Conservation (phyloP, 2,888 invertebrate genomes). For the Nymphalis polychloros region DNA sequence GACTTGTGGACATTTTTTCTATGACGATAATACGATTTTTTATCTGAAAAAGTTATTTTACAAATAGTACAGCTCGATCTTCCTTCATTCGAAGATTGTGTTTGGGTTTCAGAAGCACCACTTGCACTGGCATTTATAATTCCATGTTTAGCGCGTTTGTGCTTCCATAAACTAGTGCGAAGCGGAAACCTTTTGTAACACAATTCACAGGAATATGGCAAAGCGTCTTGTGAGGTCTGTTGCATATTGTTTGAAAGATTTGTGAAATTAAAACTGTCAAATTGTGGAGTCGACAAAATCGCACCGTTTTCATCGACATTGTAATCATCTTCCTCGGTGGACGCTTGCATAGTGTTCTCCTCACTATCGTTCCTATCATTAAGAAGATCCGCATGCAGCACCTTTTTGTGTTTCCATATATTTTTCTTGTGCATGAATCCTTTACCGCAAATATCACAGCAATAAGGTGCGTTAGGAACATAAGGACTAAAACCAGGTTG, state of each 20-base stretch:
- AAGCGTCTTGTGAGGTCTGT: conserved; percentile 54
- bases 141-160: conserved; percentile 78
- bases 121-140: conserved; percentile 60
- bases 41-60: conserved; percentile 82
- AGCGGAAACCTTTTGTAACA: conserved; percentile 75
- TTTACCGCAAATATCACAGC: conserved; percentile 85
- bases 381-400: conserved; percentile 74
- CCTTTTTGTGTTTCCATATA: conserved; percentile 80
- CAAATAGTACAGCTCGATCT: conserved; percentile 83
- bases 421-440: conserved; percentile 81
- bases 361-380: conserved; percentile 75
- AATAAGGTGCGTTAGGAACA: conserved; percentile 78
- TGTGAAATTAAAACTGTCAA: conserved; percentile 75
- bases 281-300: conserved; percentile 73
- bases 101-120: conserved; percentile 50
- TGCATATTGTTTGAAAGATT: conserved; percentile 59
- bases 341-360: conserved; percentile 77
- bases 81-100: conserved; percentile 53
- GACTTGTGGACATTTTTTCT: conserved; percentile 80
- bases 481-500: conserved; percentile 64
- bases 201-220: conserved; percentile 71
- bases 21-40: conserved; percentile 83
- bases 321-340: conserved; percentile 77
- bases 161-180: conserved; percentile 74
- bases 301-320: conserved; percentile 73